Base-by-base conservation (phyloP, 2,888 invertebrate species). In the Automeris io region DNA sequence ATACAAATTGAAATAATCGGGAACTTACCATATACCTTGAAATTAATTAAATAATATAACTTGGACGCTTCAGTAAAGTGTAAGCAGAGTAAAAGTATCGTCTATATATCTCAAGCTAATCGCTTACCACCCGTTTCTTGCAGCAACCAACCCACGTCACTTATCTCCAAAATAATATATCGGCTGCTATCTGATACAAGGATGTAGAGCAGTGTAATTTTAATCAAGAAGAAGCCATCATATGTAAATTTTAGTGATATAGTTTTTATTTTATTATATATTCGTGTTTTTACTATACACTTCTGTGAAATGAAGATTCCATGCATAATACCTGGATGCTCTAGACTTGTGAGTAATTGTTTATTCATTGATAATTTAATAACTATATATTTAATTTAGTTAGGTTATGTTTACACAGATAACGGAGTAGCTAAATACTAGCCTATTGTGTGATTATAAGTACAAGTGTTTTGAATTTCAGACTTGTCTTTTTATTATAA, bases 241-340 rank as follows among this genome's bases (percentile, higher is more conserved):
- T 51, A 44, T 32, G 21, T 26, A 31, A 18, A 42, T 33, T 29
- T 22, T 33, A 24, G 24, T 32, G 29, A 19, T 33, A 26, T 34
- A 40, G 16, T 29, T 26, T 37, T 37, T 34, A 36, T 33, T 12
- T 12, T 6, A 13, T 38, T 39, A 11, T 41, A 11, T 9, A 11
- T 39, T 40, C 37, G 24, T 44, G 35, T 18, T 16, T 16, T 16
- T 29, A 29, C 9, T 3, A 16, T 16, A 16, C 8, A 16, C n/a
- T 29, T 5, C 16, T 39, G 33, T 33, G 62, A 11, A 40, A 82
- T 80, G 81, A 75, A 70, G 57, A 57, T 55, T 23, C 70, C 72
- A 8, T 81, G 82, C 45, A 44, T 78, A n/a, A 33, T 81, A 7
- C 79, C 80, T 11, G 73, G 82, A 50, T 81, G 81, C 46, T 63